Base-by-base conservation (phyloP, 2,797 vertebrate genomes). In the Karalla daura region DNA sequence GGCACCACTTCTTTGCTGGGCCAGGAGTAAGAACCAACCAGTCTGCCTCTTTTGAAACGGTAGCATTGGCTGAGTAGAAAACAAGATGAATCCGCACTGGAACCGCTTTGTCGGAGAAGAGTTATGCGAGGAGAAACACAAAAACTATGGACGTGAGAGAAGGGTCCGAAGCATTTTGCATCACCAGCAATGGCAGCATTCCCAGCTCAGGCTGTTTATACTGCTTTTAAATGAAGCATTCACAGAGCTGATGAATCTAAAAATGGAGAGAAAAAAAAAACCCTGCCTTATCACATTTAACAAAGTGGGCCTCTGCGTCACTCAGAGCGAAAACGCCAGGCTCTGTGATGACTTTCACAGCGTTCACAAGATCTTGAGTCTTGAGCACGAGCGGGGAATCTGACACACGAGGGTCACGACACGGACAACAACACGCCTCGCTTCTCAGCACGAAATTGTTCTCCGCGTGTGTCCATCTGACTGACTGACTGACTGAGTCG, bases 291-390 rank as follows among this genome's bases (percentile, higher is more conserved):
- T 75, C 32, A 64, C 54, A 72, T 51, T 27, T 40, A 53, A 78
- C 52, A 65, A 53, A 69, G 20, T 39, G 44, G 32, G 12, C 18
- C 53, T 52, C 23, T 3, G 17, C 64, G 70, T 30, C 37, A 46
- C 51, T 63, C 45, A 18, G 35, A 72, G 53, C 33, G 41, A 14
- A 28, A 50, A 28, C 21, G 28, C 25, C 14, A 20, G 52, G 36
- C 21, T 62, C 21, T 62, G 43, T 27, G 36, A 60, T 69, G 55
- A 60, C 53, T 70, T 55, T 62, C 58, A 33, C 44, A 55, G 47
- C 15, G 18, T 52, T 66, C 40, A 54, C 52, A 45, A 44, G 33
- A 69, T 50, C 53, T 43, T 59, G 44, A 77, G 35, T 78, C 72
- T 60, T 33, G 14, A 14, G 37, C 70, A 59, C 14, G 50, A 30